Evolutionary conservation across 2,113 vertebrate species (phyloP), one percentile per base, ranked within the genome.

Genomic region (Zeus faber): DNA sequence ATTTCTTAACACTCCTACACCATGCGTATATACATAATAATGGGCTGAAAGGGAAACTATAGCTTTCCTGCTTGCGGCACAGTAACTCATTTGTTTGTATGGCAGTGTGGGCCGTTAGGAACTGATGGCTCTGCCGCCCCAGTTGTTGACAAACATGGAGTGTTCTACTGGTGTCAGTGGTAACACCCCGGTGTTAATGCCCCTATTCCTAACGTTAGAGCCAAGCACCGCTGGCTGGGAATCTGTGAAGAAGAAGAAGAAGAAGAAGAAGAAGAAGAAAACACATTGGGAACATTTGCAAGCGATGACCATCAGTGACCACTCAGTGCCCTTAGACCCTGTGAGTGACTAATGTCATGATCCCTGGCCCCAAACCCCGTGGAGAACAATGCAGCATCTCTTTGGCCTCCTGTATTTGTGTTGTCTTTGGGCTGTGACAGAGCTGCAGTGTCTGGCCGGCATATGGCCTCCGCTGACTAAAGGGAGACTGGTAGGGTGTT

Each of bases 351-450:
- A 67, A 56, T 77, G 72, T 76, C 71, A 11, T 47, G 67, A 67
- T 67, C 64, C 54, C 39, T 3, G 27, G 44, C 45, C 40, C 49
- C 33, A 55, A 51, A 39, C 66, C 67, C 64, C 52, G 20, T 49
- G 49, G 58, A 49, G 72, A 85, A 85, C 83, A 87, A 85, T 82
- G 57, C 52, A 50, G 64, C 70, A 68, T 74, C 62, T 84, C 68
- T 81, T 72, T 62, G 54, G 47, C 37, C 43, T 25, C 53, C 35
- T 76, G 51, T 72, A 56, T 83, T 81, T 67, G 63, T 25, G 27
- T 50, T 75, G 74, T 74, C 49, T 17, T 10, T 62, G 67, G 33
- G 62, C 61, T 70, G 76, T 51, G 61, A 83, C 77, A 66, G 45
- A 70, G 74, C 63, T 77, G 58, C 1, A 73, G 67, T 70, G 76